Conservation (phyloP, 2,888 invertebrate species). For the Ormia ochracea region DNA sequence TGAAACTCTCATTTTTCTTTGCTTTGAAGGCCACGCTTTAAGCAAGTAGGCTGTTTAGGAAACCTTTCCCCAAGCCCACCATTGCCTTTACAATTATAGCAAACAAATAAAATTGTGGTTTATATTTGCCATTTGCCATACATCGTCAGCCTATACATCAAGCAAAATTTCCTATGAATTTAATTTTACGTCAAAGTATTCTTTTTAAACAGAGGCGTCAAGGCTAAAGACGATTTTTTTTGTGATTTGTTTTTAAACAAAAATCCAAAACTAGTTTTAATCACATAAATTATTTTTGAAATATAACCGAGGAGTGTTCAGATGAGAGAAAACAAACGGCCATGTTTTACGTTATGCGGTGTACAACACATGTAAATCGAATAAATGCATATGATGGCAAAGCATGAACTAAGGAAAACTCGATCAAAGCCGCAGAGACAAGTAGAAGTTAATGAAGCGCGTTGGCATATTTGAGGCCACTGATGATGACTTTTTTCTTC, state of each 20-base stretch:
- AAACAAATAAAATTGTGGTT: slow-evolving; percentile 40
- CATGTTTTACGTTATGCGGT: neutral
- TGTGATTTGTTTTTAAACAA: neutral
- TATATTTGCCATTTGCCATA: slow-evolving; percentile 16
- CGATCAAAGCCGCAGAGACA: neutral
- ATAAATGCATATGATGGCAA: slow-evolving; percentile 7
- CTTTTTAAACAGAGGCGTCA: slow-evolving; percentile 24
- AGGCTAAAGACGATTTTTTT: slow-evolving; percentile 4
- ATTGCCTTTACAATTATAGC: neutral
- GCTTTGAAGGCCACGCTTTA: neutral
- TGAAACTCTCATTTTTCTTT: neutral
- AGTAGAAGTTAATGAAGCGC: slow-evolving; percentile 28
- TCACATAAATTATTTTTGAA: slow-evolving; percentile 30
- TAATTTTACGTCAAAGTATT: neutral
- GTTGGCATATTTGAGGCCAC: neutral
- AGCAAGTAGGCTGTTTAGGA: neutral
- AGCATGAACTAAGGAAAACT: neutral
- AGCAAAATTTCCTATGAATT: neutral
- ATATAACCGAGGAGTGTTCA: slow-evolving; percentile 9
- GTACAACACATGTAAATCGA: neutral
- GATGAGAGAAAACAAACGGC: neutral
- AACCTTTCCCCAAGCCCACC: neutral
- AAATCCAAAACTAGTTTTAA: slow-evolving; percentile 27
- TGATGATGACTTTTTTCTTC: neutral
- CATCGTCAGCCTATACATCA: neutral